These are phyloP conservation scores for Idaea straminata DNA, from an alignment of 2,888 invertebrate genomes.

Conservation along the genomic window DNA sequence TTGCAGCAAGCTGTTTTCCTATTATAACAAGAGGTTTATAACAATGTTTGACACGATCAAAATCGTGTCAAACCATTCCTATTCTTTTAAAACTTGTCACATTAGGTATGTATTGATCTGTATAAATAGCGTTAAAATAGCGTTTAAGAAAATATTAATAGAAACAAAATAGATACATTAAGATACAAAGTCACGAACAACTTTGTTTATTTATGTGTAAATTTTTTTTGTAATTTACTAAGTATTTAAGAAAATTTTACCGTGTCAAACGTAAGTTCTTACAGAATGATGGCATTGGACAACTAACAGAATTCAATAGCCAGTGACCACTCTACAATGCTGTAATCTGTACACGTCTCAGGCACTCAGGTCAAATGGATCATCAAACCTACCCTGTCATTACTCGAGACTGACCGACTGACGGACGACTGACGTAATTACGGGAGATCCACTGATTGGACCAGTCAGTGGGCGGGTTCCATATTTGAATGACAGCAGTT, in stretches of 20 bases:
- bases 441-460: conserved; percentile 43
- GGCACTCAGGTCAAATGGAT: conserved; percentile 32
- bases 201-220: too few relatives aligned
- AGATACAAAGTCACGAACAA: too few relatives aligned
- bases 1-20: too few relatives aligned
- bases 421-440: conserved; percentile 22
- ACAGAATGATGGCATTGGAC: background rate
- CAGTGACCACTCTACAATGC: background rate
- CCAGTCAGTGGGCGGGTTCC: conserved; percentile 49
- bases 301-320: background rate
- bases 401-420: conserved; percentile 49
- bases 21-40: too few relatives aligned
- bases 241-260: background rate
- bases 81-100: too few relatives aligned
- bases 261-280: background rate
- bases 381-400: conserved; percentile 63
- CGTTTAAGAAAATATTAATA: too few relatives aligned
- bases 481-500: conserved; percentile 58
- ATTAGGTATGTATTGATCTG: too few relatives aligned
- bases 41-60: too few relatives aligned
- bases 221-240: background rate
- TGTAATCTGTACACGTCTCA: background rate
- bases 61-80: too few relatives aligned
- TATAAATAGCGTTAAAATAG: too few relatives aligned
- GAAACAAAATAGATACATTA: too few relatives aligned